Conservation (phyloP, 2,113 vertebrate species). For the Hypocryptadius cinnamomeus region DNA sequence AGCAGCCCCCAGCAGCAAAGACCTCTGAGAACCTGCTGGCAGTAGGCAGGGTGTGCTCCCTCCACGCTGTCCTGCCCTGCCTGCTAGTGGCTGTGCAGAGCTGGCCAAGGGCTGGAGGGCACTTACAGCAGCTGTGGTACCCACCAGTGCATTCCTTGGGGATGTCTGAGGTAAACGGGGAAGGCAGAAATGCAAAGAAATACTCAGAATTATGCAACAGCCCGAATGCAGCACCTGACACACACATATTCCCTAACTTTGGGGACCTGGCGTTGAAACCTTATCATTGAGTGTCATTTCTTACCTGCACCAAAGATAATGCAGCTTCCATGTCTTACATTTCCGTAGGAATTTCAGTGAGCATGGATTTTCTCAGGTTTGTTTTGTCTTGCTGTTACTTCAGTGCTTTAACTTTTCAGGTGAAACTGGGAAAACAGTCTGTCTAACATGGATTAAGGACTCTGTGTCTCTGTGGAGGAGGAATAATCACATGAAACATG, state of each 20-base stretch:
- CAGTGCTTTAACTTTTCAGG: not conserved
- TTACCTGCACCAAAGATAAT: not conserved
- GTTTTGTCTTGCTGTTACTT: not conserved
- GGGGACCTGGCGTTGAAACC: not conserved
- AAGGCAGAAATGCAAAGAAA: not conserved
- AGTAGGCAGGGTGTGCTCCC: not conserved
- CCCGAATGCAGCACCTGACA: not conserved
- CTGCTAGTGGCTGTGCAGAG: fast-evolving
- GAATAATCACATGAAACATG: not conserved
- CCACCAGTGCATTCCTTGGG: not conserved
- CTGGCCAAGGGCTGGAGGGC: not conserved
- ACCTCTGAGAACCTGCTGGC: not conserved
- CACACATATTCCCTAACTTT: not conserved
- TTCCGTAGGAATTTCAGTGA: not conserved
- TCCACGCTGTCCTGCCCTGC: fast-evolving
- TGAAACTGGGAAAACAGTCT: not conserved
- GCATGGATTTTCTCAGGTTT: not conserved
- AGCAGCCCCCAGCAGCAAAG: not conserved
- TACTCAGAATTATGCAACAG: not conserved
- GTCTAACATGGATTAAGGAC: not conserved
- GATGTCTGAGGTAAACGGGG: not conserved
- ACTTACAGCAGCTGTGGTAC: not conserved
- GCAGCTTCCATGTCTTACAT: not conserved
- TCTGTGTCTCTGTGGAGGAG: not conserved
- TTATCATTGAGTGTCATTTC: fast-evolving